Percentiles rank a stretch among this genome's conserved stretches.
phyloP scores from a whole-genome alignment of 2,797 vertebrate species.

The Sternotherus odoratus region DNA sequence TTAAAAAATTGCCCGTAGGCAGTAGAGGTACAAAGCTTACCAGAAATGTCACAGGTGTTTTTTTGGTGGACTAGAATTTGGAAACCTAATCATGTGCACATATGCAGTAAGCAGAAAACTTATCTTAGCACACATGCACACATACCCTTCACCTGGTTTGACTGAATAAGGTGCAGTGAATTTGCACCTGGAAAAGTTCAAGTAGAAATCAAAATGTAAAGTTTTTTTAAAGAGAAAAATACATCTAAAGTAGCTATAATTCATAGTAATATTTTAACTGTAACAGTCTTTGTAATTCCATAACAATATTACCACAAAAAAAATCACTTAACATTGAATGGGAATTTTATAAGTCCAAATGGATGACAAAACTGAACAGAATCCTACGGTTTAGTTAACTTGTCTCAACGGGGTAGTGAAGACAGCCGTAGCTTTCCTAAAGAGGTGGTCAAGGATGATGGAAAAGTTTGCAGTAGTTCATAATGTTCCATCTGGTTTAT shows the following conservation, averaged over 20 bases:
- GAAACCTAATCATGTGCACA: conserved; percentile 39
- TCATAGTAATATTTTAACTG: background rate
- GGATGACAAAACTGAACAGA: conserved; percentile 50
- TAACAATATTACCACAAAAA: conserved; percentile 42
- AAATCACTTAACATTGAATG: background rate
- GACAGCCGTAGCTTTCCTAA: conserved; percentile 56
- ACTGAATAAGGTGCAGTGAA: conserved; percentile 57
- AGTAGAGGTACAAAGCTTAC: conserved; percentile 1
- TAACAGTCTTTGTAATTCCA: conserved; percentile 13
- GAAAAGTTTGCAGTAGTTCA: conserved; percentile 72
- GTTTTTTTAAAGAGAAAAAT: background rate
- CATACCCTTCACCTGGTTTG: conserved; percentile 56
- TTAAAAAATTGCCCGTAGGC: conserved; percentile 54
- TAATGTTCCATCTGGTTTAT: conserved; percentile 66
- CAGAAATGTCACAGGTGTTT: conserved; percentile 24
- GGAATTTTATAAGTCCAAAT: conserved; percentile 36
- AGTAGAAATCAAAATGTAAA: conserved; percentile 22
- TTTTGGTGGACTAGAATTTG: conserved; percentile 45
- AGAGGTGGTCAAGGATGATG: conserved; percentile 66
- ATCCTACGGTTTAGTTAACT: conserved; percentile 69
- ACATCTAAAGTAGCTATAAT: background rate
- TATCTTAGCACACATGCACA: conserved; percentile 62
- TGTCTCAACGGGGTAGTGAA: conserved; percentile 57
- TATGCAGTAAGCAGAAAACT: conserved; percentile 31
- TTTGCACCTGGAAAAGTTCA: conserved; percentile 59